Conservation (phyloP, 2,797 vertebrate genomes). For the Poecilia velifera region DNA sequence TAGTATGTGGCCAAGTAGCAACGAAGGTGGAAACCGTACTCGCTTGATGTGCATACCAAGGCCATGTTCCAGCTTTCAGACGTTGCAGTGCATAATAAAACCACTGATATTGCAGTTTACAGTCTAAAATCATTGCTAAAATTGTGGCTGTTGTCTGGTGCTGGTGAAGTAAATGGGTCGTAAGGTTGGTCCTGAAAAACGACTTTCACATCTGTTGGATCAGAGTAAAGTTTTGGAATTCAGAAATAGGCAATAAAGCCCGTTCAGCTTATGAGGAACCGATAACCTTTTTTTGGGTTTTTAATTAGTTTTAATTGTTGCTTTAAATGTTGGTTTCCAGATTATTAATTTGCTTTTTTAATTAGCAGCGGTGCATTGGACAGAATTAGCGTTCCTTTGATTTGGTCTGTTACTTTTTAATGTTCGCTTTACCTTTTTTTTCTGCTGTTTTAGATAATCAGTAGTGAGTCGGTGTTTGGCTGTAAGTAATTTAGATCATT, state of each 20-base stretch:
- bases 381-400: neutral
- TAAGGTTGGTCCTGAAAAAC: neutral
- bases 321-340: neutral
- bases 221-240: neutral
- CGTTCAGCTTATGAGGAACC: neutral
- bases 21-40: slow-evolving; percentile 12
- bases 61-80: neutral
- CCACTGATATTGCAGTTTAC: neutral
- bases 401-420: neutral
- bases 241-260: neutral
- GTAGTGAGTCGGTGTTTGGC: neutral
- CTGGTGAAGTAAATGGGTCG: neutral
- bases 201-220: neutral
- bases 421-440: neutral
- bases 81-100: neutral
- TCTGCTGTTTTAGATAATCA: neutral
- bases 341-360: neutral
- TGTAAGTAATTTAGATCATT: neutral
- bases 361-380: neutral
- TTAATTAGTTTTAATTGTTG: neutral
- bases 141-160: neutral
- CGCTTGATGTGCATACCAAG: neutral
- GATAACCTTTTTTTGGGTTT: neutral
- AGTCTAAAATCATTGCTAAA: neutral
- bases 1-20: slow-evolving; percentile 46